Evolutionary conservation across 1,140 invertebrate species (phyloP).

Genomic region (Temnothorax nylanderi): DNA sequence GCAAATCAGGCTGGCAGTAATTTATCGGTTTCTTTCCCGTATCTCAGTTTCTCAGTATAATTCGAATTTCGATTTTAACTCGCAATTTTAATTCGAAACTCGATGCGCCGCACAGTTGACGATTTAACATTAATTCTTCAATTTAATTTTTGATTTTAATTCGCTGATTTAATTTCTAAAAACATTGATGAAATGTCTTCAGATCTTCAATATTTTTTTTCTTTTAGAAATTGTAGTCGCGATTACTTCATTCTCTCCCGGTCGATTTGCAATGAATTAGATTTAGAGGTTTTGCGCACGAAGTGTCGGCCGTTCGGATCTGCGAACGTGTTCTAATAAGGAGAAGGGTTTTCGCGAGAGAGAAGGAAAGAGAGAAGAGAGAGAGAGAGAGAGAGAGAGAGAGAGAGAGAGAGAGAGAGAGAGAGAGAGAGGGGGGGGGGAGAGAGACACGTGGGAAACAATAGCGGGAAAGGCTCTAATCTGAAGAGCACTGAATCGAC

Average conservation of each 20-base stretch:
- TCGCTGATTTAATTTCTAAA: not conserved
- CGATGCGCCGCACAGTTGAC: not conserved
- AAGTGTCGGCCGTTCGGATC: not conserved
- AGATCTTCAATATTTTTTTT: not conserved
- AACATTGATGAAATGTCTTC: not conserved
- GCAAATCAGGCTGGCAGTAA: not conserved
- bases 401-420: constrained; percentile 44
- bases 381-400: constrained; percentile 77
- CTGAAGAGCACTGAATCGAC: constrained; percentile 82
- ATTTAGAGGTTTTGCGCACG: not conserved
- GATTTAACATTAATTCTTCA: not conserved
- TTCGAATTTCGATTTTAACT: constrained; percentile 4
- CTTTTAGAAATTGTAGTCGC: not conserved
- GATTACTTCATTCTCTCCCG: not conserved
- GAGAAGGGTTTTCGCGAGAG: constrained; percentile 43
- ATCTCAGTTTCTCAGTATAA: not conserved
- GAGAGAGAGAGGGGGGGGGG: constrained; percentile 73
- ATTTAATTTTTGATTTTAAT: not conserved
- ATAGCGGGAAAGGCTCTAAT: constrained; percentile 78
- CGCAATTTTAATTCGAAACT: not conserved
- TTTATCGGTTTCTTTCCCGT: not conserved
- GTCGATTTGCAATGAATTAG: not conserved
- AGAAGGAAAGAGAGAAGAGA: constrained; percentile 41
- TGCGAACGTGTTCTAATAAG: constrained; percentile 53
- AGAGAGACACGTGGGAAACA: constrained; percentile 74